Conservation (phyloP, 2,113 vertebrate species). For the Hippocampus barbouri region DNA sequence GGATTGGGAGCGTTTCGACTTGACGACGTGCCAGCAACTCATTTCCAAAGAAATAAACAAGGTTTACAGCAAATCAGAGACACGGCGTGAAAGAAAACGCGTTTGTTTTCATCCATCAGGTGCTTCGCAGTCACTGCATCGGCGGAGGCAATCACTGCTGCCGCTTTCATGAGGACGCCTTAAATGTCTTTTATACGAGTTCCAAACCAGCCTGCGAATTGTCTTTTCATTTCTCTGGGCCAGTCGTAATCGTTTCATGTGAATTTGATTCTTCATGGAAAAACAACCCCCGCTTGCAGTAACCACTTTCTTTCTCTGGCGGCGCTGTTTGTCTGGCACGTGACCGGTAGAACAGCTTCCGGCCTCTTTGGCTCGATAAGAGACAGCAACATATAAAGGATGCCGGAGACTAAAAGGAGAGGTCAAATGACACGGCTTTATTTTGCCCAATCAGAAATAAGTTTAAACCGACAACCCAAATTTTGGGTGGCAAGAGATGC, state of each 20-base stretch:
- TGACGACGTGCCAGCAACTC: constrained; percentile 60
- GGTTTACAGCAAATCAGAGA: constrained; percentile 50
- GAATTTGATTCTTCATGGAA: background rate
- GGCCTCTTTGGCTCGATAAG: no score
- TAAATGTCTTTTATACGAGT: background rate
- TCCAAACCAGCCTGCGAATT: background rate
- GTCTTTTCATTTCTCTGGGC: background rate
- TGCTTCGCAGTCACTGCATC: constrained; percentile 9
- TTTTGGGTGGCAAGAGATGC: no score
- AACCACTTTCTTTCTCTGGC: constrained; percentile 7
- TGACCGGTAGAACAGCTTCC: constrained; percentile 41
- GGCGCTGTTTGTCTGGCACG: constrained; percentile 41
- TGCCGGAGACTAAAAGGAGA: no score
- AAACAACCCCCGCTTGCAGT: background rate
- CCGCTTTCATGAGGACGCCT: background rate
- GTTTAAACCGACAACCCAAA: no score
- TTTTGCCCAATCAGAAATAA: no score
- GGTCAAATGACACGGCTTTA: no score
- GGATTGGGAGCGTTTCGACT: constrained; percentile 53
- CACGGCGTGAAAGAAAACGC: constrained; percentile 15
- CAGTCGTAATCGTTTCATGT: background rate
- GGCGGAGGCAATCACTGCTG: constrained; percentile 17
- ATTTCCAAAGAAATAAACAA: constrained; percentile 57
- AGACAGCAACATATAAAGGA: no score
- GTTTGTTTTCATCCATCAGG: constrained; percentile 29